Evolutionary conservation across 2,113 vertebrate genomes (phyloP).

Genomic region (Lynx canadensis): DNA sequence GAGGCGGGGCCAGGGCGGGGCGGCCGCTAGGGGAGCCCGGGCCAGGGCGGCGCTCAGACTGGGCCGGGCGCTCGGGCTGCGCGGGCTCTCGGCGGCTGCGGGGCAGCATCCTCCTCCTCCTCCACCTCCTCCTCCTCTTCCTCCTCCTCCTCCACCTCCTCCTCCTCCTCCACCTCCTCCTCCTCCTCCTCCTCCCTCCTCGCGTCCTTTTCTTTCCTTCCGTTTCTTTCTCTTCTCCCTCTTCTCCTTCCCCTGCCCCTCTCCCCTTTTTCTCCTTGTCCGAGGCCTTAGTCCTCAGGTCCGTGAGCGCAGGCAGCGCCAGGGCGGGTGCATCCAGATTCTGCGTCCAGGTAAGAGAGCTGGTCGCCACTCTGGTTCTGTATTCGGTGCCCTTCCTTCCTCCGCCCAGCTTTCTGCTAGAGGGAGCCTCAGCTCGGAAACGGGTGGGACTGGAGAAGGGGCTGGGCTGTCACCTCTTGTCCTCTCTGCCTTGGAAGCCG

Average conservation of each 20-base stretch:
- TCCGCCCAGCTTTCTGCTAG: fast-evolving
- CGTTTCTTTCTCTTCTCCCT: neutral
- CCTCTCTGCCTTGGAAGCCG: neutral
- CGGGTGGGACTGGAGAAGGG: neutral
- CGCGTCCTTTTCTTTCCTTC: neutral
- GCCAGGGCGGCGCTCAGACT: constrained; percentile 59
- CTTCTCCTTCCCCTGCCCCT: neutral
- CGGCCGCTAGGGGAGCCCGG: neutral
- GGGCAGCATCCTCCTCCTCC: constrained; percentile 43
- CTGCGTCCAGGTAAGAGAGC: constrained; percentile 75
- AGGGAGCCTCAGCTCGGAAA: neutral
- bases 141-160: neutral
- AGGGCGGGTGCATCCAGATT: neutral
- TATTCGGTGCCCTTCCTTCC: neutral
- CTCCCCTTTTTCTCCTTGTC: neutral
- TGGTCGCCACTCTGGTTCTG: neutral
- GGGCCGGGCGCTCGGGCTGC: constrained; percentile 66
- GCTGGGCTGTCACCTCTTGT: neutral
- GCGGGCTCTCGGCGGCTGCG: constrained; percentile 62
- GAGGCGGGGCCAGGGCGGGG: neutral
- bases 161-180: neutral
- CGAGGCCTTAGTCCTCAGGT: neutral
- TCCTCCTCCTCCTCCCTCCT: neutral
- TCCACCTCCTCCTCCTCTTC: neutral
- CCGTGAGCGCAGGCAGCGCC: neutral